phyloP scores from a whole-genome alignment of 2,113 vertebrate genomes.

The Rhegmatorhina hoffmannsi region DNA sequence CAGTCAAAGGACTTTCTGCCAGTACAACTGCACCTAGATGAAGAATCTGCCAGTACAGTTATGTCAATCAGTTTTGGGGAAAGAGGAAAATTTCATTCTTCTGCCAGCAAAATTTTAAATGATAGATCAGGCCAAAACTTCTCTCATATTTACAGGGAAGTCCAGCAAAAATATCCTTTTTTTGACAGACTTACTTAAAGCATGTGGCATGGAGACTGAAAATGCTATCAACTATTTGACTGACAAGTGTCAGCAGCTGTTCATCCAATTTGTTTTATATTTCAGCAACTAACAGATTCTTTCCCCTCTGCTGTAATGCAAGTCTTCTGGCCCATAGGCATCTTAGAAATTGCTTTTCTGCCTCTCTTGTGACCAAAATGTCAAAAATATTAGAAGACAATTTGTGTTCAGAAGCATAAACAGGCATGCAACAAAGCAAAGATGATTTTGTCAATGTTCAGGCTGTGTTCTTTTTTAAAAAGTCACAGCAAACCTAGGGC shows the following conservation, averaged over 20 bases:
- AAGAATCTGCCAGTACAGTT: slow-evolving; percentile 54
- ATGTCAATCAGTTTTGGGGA: slow-evolving; percentile 52
- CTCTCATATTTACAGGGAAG: slow-evolving; percentile 67
- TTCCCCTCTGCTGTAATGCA: slow-evolving; percentile 61
- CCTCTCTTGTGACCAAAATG: slow-evolving; percentile 42
- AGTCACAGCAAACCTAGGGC: slow-evolving; percentile 52
- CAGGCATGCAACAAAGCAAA: slow-evolving; percentile 24
- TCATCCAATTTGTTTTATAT: slow-evolving; percentile 74
- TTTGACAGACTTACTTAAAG: slow-evolving; percentile 69
- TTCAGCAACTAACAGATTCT: slow-evolving; percentile 67
- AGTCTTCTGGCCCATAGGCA: slow-evolving; percentile 58
- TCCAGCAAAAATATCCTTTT: slow-evolving; percentile 65
- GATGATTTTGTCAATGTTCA: slow-evolving; percentile 30
- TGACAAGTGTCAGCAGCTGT: slow-evolving; percentile 75
- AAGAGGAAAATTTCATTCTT: slow-evolving; percentile 36
- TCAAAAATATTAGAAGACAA: slow-evolving; percentile 60
- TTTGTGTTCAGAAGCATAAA: slow-evolving; percentile 54
- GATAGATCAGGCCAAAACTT: slow-evolving; percentile 67
- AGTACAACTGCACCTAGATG: slow-evolving; percentile 55
- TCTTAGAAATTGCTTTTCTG: slow-evolving; percentile 59
- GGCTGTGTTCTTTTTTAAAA: slow-evolving; percentile 11
- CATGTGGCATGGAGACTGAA: slow-evolving; percentile 71
- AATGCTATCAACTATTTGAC: slow-evolving; percentile 74
- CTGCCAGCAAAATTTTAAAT: slow-evolving; percentile 68
- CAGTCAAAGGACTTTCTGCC: slow-evolving; percentile 56